These are phyloP conservation scores for Sebastes steindachneri DNA, from an alignment of 2,797 vertebrate species.

Conservation along the genomic window DNA sequence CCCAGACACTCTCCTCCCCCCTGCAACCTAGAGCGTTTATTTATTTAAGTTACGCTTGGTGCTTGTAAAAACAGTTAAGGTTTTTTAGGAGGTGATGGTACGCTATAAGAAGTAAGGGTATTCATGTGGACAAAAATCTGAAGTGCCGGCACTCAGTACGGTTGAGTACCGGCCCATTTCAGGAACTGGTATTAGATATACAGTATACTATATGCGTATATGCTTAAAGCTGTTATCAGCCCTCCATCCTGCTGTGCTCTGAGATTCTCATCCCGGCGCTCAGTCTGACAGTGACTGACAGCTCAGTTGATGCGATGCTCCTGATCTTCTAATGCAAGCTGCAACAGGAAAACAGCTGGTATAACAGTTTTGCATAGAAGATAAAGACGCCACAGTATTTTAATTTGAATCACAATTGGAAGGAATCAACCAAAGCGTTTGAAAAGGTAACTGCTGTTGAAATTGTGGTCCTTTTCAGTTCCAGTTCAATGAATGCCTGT, in stretches of 20 bases:
- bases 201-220: neutral
- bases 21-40: no score
- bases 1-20: no score
- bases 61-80: no score
- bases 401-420: neutral
- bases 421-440: neutral
- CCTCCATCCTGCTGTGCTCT: slow-evolving; percentile 20
- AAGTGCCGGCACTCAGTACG: neutral
- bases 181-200: neutral
- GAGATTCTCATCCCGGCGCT: slow-evolving; percentile 19
- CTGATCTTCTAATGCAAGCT: slow-evolving; percentile 29
- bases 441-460: neutral
- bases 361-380: neutral
- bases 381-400: neutral
- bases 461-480: neutral
- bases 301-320: slow-evolving; percentile 26
- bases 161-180: neutral
- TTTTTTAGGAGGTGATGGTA: neutral
- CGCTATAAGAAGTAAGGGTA: no score
- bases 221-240: neutral
- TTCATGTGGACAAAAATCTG: neutral
- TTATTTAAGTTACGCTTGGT: no score
- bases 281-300: slow-evolving; percentile 45
- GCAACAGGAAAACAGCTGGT: slow-evolving; percentile 23
- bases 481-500: neutral